Conservation (phyloP, 2,113 vertebrate species). For the Chiloscyllium plagiosum region DNA sequence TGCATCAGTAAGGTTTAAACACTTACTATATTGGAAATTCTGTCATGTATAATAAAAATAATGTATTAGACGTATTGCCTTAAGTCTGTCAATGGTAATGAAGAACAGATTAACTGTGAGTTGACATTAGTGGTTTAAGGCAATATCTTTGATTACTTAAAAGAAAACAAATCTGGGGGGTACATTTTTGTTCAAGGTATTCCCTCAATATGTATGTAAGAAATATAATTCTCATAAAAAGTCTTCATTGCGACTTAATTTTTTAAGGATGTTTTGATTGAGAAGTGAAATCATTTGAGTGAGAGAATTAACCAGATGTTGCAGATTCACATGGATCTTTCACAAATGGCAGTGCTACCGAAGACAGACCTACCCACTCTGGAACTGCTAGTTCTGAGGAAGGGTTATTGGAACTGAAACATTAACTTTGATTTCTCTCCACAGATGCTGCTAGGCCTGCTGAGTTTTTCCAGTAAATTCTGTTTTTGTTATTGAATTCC, state of each 20-base stretch:
- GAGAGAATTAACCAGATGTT: neutral
- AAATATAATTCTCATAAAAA: slow-evolving; percentile 3
- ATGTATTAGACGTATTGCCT: slow-evolving; percentile 27
- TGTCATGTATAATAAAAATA: slow-evolving; percentile 35
- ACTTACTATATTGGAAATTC: slow-evolving; percentile 33
- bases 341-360: neutral
- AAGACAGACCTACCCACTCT: too few species aligned
- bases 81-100: slow-evolving; percentile 32
- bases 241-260: neutral
- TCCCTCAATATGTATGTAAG: neutral
- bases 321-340: neutral
- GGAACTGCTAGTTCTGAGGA: too few species aligned
- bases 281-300: neutral
- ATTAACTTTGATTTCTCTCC: too few species aligned
- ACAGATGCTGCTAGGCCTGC: too few species aligned
- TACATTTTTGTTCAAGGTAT: slow-evolving; percentile 17
- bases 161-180: neutral
- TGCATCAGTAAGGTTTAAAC: slow-evolving; percentile 34
- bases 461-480: too few species aligned
- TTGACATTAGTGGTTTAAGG: slow-evolving; percentile 20
- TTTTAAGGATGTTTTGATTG: neutral
- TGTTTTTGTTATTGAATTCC: too few species aligned
- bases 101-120: slow-evolving; percentile 14
- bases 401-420: too few species aligned
- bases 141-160: slow-evolving; percentile 20